A percentile compares a stretch with the other conserved stretches of the same genome.
Conservation (phyloP, 2,113 vertebrate genomes). For the Dascyllus trimaculatus region DNA sequence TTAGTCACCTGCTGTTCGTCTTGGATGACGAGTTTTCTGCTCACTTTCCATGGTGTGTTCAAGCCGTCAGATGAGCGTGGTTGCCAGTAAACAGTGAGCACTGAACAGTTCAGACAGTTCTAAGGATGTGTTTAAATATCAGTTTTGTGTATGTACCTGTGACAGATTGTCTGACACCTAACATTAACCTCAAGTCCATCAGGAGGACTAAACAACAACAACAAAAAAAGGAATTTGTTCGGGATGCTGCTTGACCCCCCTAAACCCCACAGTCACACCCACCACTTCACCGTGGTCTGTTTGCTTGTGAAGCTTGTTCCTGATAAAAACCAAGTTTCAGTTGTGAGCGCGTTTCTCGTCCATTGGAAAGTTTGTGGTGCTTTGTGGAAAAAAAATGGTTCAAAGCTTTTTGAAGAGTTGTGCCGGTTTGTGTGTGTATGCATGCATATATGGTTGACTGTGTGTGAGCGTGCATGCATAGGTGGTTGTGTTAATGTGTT, state of each 20-base stretch:
- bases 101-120: not conserved
- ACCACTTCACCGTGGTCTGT: constrained; percentile 4
- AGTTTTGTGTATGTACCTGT: constrained; percentile 31
- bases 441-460: constrained; percentile 37
- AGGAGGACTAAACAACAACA: constrained; percentile 14
- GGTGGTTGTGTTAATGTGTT: constrained; percentile 44
- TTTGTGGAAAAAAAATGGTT: constrained; percentile 54
- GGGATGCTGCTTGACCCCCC: not conserved
- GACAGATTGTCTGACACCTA: not conserved
- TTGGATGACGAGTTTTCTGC: not conserved
- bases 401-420: constrained; percentile 54
- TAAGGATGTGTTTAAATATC: constrained; percentile 3
- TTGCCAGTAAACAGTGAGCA: not conserved
- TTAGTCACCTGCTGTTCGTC: constrained; percentile 4
- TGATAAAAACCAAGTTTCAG: constrained; percentile 11
- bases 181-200: not conserved
- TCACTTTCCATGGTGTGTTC: not conserved
- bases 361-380: constrained; percentile 53
- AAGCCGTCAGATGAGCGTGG: not conserved
- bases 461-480: constrained; percentile 53
- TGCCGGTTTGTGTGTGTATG: constrained; percentile 39
- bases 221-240: not conserved
- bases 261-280: not conserved
- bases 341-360: constrained; percentile 35
- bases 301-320: constrained; percentile 11